Base-by-base conservation (phyloP, 2,113 vertebrate species). In the Pygoscelis adeliae region DNA sequence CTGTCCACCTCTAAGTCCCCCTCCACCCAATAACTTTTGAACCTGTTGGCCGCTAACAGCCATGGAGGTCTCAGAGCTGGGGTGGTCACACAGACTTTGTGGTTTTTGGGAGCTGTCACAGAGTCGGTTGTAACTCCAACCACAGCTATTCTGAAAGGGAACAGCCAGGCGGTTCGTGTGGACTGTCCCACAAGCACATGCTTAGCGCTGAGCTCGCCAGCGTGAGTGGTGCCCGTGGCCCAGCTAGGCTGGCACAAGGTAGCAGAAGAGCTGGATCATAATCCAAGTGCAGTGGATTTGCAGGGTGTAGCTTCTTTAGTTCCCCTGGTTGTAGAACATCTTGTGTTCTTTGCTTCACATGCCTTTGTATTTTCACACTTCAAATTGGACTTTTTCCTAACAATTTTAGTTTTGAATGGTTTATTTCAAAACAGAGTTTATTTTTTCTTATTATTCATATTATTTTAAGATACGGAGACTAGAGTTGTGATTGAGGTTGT, bases 21-120 rank as follows among this genome's bases (percentile, higher is more conserved):
- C 16, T 79, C 13, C 13, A 44, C 22, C 23, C 40, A 42, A 6
- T 32, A 53, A 15, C 19, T 29, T 70, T 26, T 42, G 49, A 47
- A 63, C 44, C 16, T 11, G 1, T 26, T 49, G 22, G 42, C 26
- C 4, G 1, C 29, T 17, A 22, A 4, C 34, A 47, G 34, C 71
- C 5, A 6, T 5, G 6, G 47, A 69, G 55, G 14, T 42, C n/a
- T 87, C 19, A 22, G 42, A 78, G 44, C 42, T 0, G 1, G 34
- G 20, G 3, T 77, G 52, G 38, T 66, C 40, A 38, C n/a, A 23
- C 14, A 44, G 63, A 29, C 36, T 82, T 56, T 62, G 21, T 78
- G 59, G 11, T 0, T 19, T 58, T 25, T 25, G 42, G 59, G 36
- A 36, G 9, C 46, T 2, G 1, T 6, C 4, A 10, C 0, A 0